Conservation (phyloP, 2,888 invertebrate species). For the Elysia crispata region DNA sequence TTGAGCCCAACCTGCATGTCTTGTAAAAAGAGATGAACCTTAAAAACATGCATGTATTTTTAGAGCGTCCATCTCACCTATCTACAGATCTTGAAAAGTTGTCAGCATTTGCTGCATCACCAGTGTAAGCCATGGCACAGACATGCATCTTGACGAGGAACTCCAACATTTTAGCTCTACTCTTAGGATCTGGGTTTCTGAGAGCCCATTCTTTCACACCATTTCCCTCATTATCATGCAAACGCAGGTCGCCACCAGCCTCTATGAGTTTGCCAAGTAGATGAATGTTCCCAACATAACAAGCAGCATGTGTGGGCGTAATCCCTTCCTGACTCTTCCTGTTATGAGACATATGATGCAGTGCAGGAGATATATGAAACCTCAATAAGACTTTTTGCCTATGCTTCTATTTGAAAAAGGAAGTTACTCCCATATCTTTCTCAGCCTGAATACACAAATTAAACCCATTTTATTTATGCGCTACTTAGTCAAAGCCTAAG, state of each 20-base stretch:
- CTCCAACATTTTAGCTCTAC: conserved; percentile 68
- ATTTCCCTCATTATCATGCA: conserved; percentile 76
- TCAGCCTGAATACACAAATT: too few species aligned
- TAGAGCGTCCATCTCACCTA: conserved; percentile 3
- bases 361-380: too few species aligned
- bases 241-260: conserved; percentile 78
- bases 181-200: conserved; percentile 64
- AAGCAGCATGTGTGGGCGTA: conserved; percentile 78
- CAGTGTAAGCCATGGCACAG: conserved; percentile 70
- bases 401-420: too few species aligned
- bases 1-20: too few species aligned
- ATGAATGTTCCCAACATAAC: conserved; percentile 73
- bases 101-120: conserved; percentile 36
- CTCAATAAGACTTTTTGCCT: too few species aligned
- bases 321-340: conserved; percentile 75
- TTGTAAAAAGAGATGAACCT: background rate
- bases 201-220: conserved; percentile 74
- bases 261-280: conserved; percentile 74
- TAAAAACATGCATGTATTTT: background rate
- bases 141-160: conserved; percentile 72
- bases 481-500: too few species aligned
- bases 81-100: background rate
- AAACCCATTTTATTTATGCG: too few species aligned
- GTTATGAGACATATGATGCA: conserved; percentile 35
- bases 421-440: too few species aligned